Evolutionary conservation across 2,113 vertebrate genomes (phyloP), one percentile per base, ranked within the genome.

Genomic region (Apaloderma vittatum): DNA sequence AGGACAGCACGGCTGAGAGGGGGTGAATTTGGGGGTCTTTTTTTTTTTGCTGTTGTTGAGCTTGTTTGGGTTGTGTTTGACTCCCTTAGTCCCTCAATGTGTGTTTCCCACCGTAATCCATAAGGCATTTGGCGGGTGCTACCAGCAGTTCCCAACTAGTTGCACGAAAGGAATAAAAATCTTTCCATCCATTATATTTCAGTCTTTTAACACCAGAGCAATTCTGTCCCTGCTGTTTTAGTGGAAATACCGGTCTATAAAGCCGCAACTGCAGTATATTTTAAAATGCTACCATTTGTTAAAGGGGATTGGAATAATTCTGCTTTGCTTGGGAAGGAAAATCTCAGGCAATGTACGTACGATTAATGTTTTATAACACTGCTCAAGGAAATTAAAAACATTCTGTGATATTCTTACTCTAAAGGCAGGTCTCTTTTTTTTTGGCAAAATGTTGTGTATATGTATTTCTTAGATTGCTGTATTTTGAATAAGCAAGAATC

Each of bases 341-440:
- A 90, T 90, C 83, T 89, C 85, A 30, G 79, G 84, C 80, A 57
- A 83, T 72, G 84, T 85, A 88, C 10, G 86, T 74, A 78, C 94
- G 97, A 96, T 97, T 86, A 94, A 94, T 54, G 88, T 96, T 97
- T 97, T 96, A 96, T 97, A 98, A 98, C 80, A 80, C 83, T 97
- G 95, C 96, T 97, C 94, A 92, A 97, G 97, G 97, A 97, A 97
- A 98, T 96, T 94, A 97, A 98, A 95, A 98, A 97, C 97, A 97
- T 94, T 97, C 96, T 92, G 72, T 79, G 97, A 96, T 95, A 94
- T 93, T 97, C 97, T 96, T 92, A 48, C 73, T 54, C 93, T 36
- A 83, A 89, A 94, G 71, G 71, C 63, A 86, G 66, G 76, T 73
- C 63, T 66, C 10, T 40, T 40, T 40, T 40, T 76, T 89, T 93